Conservation (phyloP, 2,888 invertebrate genomes). For the Mythimna vitellina region DNA sequence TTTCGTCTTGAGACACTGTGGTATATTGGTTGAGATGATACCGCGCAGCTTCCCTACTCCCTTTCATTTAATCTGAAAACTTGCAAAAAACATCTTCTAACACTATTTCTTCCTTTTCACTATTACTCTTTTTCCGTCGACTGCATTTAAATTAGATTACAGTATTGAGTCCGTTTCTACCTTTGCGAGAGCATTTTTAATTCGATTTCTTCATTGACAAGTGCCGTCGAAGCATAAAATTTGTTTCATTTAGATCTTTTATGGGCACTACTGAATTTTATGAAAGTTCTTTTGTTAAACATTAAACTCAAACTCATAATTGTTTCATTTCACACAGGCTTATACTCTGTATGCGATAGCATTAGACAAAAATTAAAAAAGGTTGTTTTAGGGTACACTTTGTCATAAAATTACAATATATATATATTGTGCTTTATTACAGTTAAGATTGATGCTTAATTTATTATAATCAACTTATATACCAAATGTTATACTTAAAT, state of each 20-base stretch:
- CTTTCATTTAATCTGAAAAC: slow-evolving; percentile 3
- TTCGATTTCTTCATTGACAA: slow-evolving; percentile 9
- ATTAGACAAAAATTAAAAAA: no score
- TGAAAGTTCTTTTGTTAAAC: not conserved
- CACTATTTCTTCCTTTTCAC: not conserved
- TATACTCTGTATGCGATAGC: no score
- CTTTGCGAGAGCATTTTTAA: not conserved
- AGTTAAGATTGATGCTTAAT: no score
- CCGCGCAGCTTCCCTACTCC: not conserved
- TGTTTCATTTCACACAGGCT: no score
- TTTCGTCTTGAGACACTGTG: no score
- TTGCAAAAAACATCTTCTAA: not conserved
- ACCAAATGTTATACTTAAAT: no score
- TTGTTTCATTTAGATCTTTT: not conserved
- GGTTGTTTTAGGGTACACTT: no score
- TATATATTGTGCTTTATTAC: no score
- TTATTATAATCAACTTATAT: no score
- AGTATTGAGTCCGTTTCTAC: slow-evolving; percentile 12
- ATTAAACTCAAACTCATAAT: no score
- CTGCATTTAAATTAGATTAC: slow-evolving; percentile 35
- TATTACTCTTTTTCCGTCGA: slow-evolving; percentile 14
- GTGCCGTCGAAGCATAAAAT: not conserved
- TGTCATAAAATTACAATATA: no score
- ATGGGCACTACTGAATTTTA: not conserved
- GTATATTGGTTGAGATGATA: no score